phyloP scores from a whole-genome alignment of 2,888 invertebrate species.

The Lutraria lutraria region DNA sequence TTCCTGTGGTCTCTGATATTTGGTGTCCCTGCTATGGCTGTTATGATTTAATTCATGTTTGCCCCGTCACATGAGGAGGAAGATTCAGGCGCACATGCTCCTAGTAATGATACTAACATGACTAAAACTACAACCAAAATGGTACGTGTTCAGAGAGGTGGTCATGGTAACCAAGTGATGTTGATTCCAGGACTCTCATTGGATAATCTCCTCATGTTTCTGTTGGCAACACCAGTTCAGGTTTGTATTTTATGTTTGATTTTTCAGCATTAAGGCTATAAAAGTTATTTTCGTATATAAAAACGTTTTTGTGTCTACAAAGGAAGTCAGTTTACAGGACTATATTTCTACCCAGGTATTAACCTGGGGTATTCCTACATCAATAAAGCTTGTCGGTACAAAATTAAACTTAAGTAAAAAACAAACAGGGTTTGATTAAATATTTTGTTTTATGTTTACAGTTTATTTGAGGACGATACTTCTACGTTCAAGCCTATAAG shows the following conservation, averaged over 20 bases:
- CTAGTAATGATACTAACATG: conserved; percentile 31
- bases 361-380: too few relatives aligned
- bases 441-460: conserved; percentile 85
- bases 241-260: conserved; percentile 87
- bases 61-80: conserved; percentile 63
- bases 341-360: too few relatives aligned
- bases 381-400: too few relatives aligned
- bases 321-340: too few relatives aligned
- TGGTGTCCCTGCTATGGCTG: conserved; percentile 97
- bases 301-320: too few relatives aligned
- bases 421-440: too few relatives aligned
- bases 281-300: too few relatives aligned
- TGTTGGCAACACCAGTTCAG: conserved; percentile 98
- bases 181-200: conserved; percentile 96
- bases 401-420: too few relatives aligned
- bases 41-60: conserved; percentile 98
- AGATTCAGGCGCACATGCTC: background rate
- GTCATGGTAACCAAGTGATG: conserved; percentile 79
- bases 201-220: conserved; percentile 97
- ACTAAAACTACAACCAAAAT: conserved; percentile 48
- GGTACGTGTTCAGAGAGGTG: conserved; percentile 20
- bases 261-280: background rate
- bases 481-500: conserved; percentile 97
- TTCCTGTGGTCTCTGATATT: conserved; percentile 97
- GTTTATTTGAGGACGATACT: conserved; percentile 98